Base-by-base conservation (phyloP, 2,797 vertebrate genomes). In the Takifugu rubripes region DNA sequence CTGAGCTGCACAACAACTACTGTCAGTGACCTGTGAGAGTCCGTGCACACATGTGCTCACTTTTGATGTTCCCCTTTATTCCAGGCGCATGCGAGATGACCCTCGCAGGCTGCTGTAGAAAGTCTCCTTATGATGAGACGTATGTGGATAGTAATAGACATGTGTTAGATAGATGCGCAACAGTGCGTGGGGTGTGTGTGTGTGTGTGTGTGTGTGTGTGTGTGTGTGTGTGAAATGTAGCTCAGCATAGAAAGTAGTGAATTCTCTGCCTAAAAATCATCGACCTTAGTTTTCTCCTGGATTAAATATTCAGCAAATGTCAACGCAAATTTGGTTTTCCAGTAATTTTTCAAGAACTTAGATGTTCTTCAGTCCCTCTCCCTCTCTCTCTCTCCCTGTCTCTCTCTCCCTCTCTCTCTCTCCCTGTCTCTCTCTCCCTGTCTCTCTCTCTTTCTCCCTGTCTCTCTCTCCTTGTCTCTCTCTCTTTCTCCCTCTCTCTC, bases 291-390 rank as follows among this genome's bases (percentile, higher is more conserved):
- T 72, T 63, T 58, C 3, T 69, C 51, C n/a, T 16, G 40, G 60
- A 73, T 78, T 60, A 78, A 74, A 77, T 77, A 82, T 82, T 79
- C 46, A 59, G 57, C 52, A 69, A 83, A 79, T 75, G 78, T 83
- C 81, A 83, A 68, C 69, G 68, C 51, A 54, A 69, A 74, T 77
- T 57, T 27, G 6, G 66, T 75, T 78, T 72, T 75, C 60, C 62
- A 65, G 71, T 73, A 69, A 69, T 55, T 75, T 68, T 66, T 21
- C 21, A 21, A 21, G 21, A 21, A 21, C 64, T 68, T 72, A 76
- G 61, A 71, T 74, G 77, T 77, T 75, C 77, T 66, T 43, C 47
- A 56, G 43, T 51, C 58, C 57, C 61, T 63, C 57, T 71, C 58
- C 56, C 25, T 33, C 59, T 50, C 49, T 29, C 59, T 36, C 52